Base-by-base conservation (phyloP, 2,888 invertebrate species). In the Ormyrus labotus region DNA sequence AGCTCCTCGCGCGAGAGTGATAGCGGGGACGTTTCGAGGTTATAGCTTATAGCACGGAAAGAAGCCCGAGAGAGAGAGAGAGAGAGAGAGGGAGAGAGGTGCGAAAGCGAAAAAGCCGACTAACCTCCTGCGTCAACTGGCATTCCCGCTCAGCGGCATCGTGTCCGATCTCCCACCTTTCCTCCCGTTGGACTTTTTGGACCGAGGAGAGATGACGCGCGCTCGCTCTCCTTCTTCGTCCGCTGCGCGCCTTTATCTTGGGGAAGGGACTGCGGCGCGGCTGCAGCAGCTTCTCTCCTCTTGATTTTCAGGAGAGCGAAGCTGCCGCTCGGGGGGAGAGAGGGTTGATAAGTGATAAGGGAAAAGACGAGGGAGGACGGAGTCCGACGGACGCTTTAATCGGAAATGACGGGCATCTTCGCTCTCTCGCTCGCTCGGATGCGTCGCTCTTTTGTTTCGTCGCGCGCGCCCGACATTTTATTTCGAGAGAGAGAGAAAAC, bases 71-170 rank as follows among this genome's bases (percentile, higher is more conserved):
- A 60, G 34, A 61, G 34, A 34, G 2, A 50, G 51, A 51, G 51
- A 55, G 60, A 57, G 45, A 63, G 67, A 19, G 10, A 34, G 55
- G 51, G 60, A 65, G 53, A 48, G 10, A 47, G 53, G 53, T 5
- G 10, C 64, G 60, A 67, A 78, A 64, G 65, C 8, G 53, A 60
- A 51, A 53, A 34, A 50, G 57, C 58, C 47, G 65, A 79, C 81
- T 82, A 82, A 82, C 82, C 82, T 77, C 47, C 67, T 63, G 70
- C 70, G 74, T 82, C 82, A 82, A 82, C 80, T 80, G 74, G 80
- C 78, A 82, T 82, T 82, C 78, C 78, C 65, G 79, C 61, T 71
- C 71, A 82, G 65, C 58, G 80, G 68, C 82, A 53, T 82, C 82
- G 78, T 82, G 78, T 70, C 78, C 61, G 61, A 72, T 65, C 13